These are phyloP conservation scores for Listronotus bonariensis DNA, from an alignment of 1,140 invertebrate species.

Conservation along the genomic window DNA sequence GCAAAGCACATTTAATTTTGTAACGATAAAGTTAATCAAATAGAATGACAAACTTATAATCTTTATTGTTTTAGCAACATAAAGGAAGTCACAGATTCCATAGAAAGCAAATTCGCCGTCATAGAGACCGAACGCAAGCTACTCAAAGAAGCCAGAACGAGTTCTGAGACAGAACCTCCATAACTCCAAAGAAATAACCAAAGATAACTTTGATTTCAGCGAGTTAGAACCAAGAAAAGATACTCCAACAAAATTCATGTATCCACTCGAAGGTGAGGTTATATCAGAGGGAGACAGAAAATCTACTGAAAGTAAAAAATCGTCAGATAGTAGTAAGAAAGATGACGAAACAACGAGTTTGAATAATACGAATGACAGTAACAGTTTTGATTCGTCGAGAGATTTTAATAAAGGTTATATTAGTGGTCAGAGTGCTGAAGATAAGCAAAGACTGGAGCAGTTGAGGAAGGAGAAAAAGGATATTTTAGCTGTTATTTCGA, in stretches of 20 bases:
- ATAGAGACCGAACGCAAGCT: conserved; percentile 45
- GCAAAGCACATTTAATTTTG: no score
- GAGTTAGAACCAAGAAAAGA: conserved; percentile 32
- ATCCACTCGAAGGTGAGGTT: conserved; percentile 42
- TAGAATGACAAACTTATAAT: background rate
- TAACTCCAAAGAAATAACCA: conserved; percentile 39
- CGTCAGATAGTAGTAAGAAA: background rate
- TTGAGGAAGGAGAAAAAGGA: conserved; percentile 64
- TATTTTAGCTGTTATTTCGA: conserved; percentile 61
- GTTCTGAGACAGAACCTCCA: conserved; percentile 40
- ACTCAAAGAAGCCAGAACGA: conserved; percentile 40
- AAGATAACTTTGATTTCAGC: conserved; percentile 33
- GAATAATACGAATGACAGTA: conserved; percentile 17
- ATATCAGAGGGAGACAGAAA: conserved; percentile 1
- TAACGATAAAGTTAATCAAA: no score
- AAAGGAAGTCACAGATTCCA: conserved; percentile 24
- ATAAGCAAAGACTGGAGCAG: conserved; percentile 54
- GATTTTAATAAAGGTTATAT: conserved; percentile 20
- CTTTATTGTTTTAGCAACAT: conserved; percentile 26
- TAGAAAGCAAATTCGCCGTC: conserved; percentile 47
- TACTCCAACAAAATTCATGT: conserved; percentile 47
- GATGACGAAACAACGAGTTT: conserved; percentile 11
- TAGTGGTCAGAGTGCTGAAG: conserved; percentile 27
- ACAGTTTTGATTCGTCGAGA: conserved; percentile 11
- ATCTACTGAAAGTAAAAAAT: conserved; percentile 13